These are phyloP conservation scores for Branchinecta lynchi DNA, from an alignment of 1,140 invertebrate species.

Conservation along the genomic window DNA sequence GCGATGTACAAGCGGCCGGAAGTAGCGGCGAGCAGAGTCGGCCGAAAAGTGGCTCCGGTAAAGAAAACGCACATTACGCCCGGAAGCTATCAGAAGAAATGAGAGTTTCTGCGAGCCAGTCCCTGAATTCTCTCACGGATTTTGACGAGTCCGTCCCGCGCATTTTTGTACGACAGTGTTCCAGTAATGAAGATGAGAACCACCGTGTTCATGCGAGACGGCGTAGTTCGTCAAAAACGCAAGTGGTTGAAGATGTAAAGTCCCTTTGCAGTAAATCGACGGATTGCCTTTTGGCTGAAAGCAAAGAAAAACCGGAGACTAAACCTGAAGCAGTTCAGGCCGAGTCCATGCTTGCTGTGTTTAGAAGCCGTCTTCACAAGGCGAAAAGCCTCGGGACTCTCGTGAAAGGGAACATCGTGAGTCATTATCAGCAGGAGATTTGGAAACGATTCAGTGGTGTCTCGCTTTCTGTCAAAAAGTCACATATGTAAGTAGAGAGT, in stretches of 20 bases:
- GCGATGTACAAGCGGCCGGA: slow-evolving; percentile 17
- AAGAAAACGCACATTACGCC: slow-evolving; percentile 12
- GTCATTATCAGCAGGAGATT: slow-evolving; percentile 20
- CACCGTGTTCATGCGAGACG: not conserved
- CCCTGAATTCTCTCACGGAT: slow-evolving; percentile 3
- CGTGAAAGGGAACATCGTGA: slow-evolving; percentile 19
- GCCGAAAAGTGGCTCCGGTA: slow-evolving; percentile 15
- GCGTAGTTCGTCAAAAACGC: not conserved
- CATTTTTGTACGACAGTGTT: not conserved
- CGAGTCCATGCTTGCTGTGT: not conserved
- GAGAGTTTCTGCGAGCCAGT: slow-evolving; percentile 22
- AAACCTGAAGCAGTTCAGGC: not conserved
- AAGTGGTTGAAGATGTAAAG: not conserved
- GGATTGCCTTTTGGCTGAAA: not conserved
- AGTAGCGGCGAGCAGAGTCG: slow-evolving; percentile 22
- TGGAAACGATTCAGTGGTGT: slow-evolving; percentile 19
- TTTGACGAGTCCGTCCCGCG: not conserved
- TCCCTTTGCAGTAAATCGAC: slow-evolving; percentile 3
- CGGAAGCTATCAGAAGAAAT: slow-evolving; percentile 20
- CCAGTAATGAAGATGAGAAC: not conserved
- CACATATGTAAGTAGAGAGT: not conserved
- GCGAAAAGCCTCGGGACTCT: slow-evolving; percentile 18
- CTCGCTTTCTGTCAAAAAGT: not conserved
- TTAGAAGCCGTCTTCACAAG: slow-evolving; percentile 20
- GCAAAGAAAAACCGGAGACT: not conserved